A percentile compares a stretch with the other conserved stretches of the same genome.
phyloP scores from a whole-genome alignment of 2,888 invertebrate genomes.

The Xiphydria camelus region DNA sequence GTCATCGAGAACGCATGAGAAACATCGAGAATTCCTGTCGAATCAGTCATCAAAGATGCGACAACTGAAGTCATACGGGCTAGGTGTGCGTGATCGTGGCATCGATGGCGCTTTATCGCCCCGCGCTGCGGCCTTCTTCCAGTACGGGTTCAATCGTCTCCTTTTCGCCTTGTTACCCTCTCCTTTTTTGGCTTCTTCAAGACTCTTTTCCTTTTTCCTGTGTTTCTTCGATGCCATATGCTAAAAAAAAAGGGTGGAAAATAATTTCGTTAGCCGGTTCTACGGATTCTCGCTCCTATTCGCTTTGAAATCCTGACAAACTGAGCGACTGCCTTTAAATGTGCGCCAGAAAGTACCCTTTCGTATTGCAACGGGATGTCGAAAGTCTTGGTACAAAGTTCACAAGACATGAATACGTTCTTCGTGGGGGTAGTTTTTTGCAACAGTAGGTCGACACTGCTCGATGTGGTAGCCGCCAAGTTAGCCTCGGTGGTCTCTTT shows the following conservation, averaged over 20 bases:
- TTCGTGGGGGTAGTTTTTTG: slow-evolving; percentile 27
- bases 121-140: slow-evolving; percentile 35
- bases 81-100: slow-evolving; percentile 21
- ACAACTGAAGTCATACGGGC: slow-evolving; percentile 14
- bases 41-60: slow-evolving; percentile 10
- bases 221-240: slow-evolving; percentile 54
- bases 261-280: too few relatives aligned
- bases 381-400: slow-evolving; percentile 52
- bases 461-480: slow-evolving; percentile 1
- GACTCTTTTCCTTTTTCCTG: slow-evolving; percentile 44
- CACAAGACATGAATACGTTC: slow-evolving; percentile 39
- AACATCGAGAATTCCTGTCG: slow-evolving; percentile 2
- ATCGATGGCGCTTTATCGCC: slow-evolving; percentile 11
- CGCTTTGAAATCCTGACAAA: too few relatives aligned
- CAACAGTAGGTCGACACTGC: neutral
- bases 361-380: slow-evolving; percentile 50
- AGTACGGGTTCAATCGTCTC: slow-evolving; percentile 43
- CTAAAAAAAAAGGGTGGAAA: slow-evolving; percentile 43
- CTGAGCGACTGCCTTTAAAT: too few relatives aligned
- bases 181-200: slow-evolving; percentile 24
- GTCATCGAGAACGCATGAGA: neutral
- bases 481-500: neutral
- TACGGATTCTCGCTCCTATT: too few relatives aligned
- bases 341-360: too few relatives aligned
- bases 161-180: slow-evolving; percentile 35